Conservation (phyloP, 2,113 vertebrate species). For the Ardeotis arabs region DNA sequence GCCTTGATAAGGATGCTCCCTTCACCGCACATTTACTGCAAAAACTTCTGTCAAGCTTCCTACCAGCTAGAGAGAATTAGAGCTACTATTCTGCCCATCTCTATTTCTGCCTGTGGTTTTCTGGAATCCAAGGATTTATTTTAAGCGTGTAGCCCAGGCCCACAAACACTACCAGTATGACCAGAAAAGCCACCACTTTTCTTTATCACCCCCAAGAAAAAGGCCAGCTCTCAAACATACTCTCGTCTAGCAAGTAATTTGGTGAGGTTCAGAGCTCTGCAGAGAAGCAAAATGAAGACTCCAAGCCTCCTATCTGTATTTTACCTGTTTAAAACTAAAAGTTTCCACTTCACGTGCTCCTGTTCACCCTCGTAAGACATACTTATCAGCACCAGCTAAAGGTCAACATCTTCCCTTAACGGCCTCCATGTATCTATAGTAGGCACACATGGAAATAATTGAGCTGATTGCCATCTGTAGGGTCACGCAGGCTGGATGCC, state of each 20-base stretch:
- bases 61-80: background rate
- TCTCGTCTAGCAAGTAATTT: accelerated
- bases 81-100: background rate
- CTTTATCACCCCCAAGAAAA: background rate
- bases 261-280: background rate
- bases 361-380: background rate
- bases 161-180: background rate
- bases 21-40: background rate
- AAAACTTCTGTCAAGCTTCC: background rate
- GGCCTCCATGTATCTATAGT: too few relatives aligned
- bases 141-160: background rate
- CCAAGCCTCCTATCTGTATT: background rate
- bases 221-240: background rate
- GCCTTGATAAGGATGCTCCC: background rate
- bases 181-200: background rate
- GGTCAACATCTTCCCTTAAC: background rate
- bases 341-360: background rate
- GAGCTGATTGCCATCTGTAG: background rate
- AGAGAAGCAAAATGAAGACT: background rate
- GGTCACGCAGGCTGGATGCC: background rate
- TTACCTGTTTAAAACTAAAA: background rate
- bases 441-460: background rate
- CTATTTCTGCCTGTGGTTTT: background rate
- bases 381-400: background rate
- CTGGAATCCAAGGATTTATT: background rate